Evolutionary conservation across 2,888 invertebrate genomes (phyloP).

Genomic region (Gortyna flavago): DNA sequence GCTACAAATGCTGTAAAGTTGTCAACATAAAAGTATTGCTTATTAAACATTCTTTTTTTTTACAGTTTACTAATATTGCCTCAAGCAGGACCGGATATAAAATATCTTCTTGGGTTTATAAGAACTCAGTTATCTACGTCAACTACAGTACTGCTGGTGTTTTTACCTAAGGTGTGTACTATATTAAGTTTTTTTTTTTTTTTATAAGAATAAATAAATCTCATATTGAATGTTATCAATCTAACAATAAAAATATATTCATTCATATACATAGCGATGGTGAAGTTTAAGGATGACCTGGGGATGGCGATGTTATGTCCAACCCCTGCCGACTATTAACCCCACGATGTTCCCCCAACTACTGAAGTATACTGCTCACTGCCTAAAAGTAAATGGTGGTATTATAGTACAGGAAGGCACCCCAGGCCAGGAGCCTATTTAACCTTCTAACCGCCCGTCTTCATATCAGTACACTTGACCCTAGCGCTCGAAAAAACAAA

Average conservation of each 20-base stretch:
- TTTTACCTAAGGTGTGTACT: slow-evolving; percentile 93
- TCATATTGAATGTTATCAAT: neutral
- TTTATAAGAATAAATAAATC: neutral
- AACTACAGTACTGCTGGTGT: slow-evolving; percentile 95
- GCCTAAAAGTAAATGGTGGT: neutral
- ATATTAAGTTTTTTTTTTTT: neutral
- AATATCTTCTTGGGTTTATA: slow-evolving; percentile 97
- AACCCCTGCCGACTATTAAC: neutral
- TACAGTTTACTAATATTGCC: slow-evolving; percentile 96
- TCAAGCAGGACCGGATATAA: slow-evolving; percentile 96
- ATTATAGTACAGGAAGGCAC: neutral
- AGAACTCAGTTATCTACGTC: slow-evolving; percentile 98
- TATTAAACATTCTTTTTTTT: slow-evolving; percentile 48
- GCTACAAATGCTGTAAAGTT: neutral
- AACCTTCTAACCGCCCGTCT: too few species aligned
- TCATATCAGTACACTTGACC: too few species aligned
- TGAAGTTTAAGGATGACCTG: neutral
- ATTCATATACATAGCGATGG: neutral
- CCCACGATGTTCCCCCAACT: neutral
- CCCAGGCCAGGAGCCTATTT: neutral
- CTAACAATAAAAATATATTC: neutral
- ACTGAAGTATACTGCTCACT: neutral
- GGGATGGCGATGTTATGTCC: neutral
- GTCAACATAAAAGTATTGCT: too few species aligned
- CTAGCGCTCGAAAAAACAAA: too few species aligned